Percentiles rank a stretch among this genome's conserved stretches.
These are phyloP conservation scores for Dryas iulia DNA, from an alignment of 1,140 invertebrate genomes.

Conservation along the genomic window DNA sequence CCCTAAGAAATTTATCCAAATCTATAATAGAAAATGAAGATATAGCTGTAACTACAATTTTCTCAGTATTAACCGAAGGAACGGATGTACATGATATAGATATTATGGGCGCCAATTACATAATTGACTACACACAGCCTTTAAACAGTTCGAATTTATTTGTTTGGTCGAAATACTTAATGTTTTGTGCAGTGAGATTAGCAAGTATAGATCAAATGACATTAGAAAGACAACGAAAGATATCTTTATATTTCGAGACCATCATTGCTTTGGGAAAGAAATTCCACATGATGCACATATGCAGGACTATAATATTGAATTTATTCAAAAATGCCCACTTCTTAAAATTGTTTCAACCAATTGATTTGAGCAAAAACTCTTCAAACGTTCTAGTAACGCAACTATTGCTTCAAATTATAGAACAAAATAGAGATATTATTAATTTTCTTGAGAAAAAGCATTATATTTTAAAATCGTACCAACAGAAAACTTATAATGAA, in stretches of 20 bases:
- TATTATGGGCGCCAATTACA: conserved; percentile 41
- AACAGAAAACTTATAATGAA: conserved; percentile 69
- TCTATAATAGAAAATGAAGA: conserved; percentile 57
- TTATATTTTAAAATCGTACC: conserved; percentile 64
- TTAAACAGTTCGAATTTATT: conserved; percentile 63
- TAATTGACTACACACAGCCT: conserved; percentile 39
- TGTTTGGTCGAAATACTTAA: conserved; percentile 69
- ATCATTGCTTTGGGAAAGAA: conserved; percentile 55
- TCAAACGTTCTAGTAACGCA: conserved; percentile 67
- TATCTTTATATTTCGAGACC: conserved; percentile 51
- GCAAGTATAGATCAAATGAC: conserved; percentile 54
- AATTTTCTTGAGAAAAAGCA: conserved; percentile 56
- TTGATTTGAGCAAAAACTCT: conserved; percentile 61
- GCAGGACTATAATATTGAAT: conserved; percentile 51
- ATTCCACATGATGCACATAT: conserved; percentile 49
- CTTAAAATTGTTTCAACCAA: conserved; percentile 79
- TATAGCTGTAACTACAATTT: conserved; percentile 50
- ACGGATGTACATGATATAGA: conserved; percentile 42
- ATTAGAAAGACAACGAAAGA: conserved; percentile 48
- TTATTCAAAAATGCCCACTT: conserved; percentile 80
- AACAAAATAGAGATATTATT: conserved; percentile 52
- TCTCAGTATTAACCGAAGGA: conserved; percentile 42
- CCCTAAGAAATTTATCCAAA: conserved; percentile 52
- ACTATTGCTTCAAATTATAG: conserved; percentile 71
- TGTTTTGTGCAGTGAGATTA: conserved; percentile 65